A percentile compares a stretch with the other conserved stretches of the same genome.
phyloP scores from a whole-genome alignment of 37 sponge, comb jelly and placozoan genomes.

The Haliclona indistincta region DNA sequence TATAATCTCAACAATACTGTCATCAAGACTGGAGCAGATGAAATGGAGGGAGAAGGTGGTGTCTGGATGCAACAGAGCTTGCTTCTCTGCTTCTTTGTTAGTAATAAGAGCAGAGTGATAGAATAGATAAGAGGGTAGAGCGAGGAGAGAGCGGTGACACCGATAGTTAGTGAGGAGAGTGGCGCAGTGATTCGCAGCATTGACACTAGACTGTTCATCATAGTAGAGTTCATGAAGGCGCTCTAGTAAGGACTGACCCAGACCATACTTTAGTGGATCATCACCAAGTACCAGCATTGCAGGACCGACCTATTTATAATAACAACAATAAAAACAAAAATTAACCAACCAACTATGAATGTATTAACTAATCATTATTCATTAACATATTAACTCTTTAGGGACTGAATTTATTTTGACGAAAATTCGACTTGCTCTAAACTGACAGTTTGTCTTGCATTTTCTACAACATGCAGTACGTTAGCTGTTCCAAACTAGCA shows the following conservation, averaged over 20 bases:
- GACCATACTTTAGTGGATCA: slow-evolving; percentile 39
- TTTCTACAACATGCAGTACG: too few relatives aligned
- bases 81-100: neutral
- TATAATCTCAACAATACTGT: neutral
- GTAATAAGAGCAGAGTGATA: slow-evolving; percentile 39
- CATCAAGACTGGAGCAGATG: slow-evolving; percentile 48
- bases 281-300: slow-evolving; percentile 59
- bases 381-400: neutral
- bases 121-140: slow-evolving; percentile 37
- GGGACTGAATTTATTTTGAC: too few relatives aligned
- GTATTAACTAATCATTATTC: neutral
- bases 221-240: slow-evolving; percentile 43
- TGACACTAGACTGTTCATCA: too few relatives aligned
- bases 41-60: slow-evolving; percentile 38
- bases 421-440: too few relatives aligned
- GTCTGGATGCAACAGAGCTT: slow-evolving; percentile 32
- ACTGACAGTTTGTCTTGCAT: too few relatives aligned
- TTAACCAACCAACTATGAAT: neutral
- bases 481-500: too few relatives aligned
- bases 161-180: slow-evolving; percentile 58
- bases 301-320: slow-evolving; percentile 74
- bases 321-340: too few relatives aligned
- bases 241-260: slow-evolving; percentile 48
- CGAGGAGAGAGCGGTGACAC: slow-evolving; percentile 55
- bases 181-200: neutral